These are phyloP conservation scores for Dolichallabes microphthalmus DNA, from an alignment of 2,113 vertebrate species.

Conservation along the genomic window DNA sequence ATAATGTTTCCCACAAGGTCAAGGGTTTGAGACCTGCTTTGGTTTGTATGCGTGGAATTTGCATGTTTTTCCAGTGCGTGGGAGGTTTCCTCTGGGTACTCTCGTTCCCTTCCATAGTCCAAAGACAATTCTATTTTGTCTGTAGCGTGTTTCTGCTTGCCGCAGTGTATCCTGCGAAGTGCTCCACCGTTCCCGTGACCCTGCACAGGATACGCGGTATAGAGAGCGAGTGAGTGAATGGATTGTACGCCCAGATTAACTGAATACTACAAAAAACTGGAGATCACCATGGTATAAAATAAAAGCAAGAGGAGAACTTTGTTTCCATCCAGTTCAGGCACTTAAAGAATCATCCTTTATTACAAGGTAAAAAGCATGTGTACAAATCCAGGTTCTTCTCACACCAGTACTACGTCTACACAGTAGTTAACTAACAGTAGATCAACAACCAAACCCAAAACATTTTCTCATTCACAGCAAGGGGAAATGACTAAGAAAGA, in stretches of 20 bases:
- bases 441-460: conserved; percentile 53
- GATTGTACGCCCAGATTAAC: neutral
- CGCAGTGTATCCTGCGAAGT: no score
- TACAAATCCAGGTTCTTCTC: conserved; percentile 73
- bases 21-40: neutral
- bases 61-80: no score
- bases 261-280: no score
- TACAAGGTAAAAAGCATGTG: conserved; percentile 75
- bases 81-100: no score
- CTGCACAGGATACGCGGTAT: no score
- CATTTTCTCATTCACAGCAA: conserved; percentile 9
- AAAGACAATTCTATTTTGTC: no score
- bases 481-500: neutral
- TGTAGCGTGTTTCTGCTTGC: no score
- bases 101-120: no score
- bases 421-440: conserved; percentile 70
- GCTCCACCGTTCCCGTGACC: no score
- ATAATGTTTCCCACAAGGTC: no score
- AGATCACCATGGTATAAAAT: neutral
- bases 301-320: conserved; percentile 5
- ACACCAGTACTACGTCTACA: conserved; percentile 64
- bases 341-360: conserved; percentile 79
- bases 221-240: neutral
- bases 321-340: conserved; percentile 67
- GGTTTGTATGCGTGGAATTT: no score